These are phyloP conservation scores for Lagocephalus sceleratus DNA, from an alignment of 2,797 vertebrate genomes.

Conservation along the genomic window DNA sequence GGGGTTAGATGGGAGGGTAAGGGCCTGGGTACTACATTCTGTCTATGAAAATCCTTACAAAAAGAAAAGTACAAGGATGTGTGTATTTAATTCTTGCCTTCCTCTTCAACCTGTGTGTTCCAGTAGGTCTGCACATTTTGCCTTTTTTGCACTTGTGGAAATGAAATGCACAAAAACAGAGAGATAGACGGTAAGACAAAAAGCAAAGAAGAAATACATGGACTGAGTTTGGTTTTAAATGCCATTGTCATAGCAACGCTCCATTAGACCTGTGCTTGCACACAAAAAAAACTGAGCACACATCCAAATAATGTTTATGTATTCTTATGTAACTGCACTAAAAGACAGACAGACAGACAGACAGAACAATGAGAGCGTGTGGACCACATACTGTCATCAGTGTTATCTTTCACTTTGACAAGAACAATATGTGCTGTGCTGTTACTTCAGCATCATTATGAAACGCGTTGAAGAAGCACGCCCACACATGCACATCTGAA, in stretches of 20 bases:
- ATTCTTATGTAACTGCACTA: conserved; percentile 70
- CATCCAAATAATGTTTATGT: conserved; percentile 63
- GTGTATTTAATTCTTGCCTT: conserved; percentile 38
- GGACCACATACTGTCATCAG: conserved; percentile 57
- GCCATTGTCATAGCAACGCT: conserved; percentile 81
- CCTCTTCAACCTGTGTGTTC: conserved; percentile 24
- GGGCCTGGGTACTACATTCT: no score
- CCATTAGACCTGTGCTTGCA: conserved; percentile 58
- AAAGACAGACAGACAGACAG: conserved; percentile 36
- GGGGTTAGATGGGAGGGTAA: no score
- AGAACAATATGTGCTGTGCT: conserved; percentile 60
- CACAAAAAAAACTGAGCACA: conserved; percentile 50
- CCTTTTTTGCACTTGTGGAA: conserved; percentile 25
- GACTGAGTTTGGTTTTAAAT: conserved; percentile 71
- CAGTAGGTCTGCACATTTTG: conserved; percentile 22
- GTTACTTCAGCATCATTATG: conserved; percentile 55
- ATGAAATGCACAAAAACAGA: conserved; percentile 8
- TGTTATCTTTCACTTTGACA: conserved; percentile 58
- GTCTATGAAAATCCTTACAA: no score
- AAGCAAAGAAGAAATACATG: conserved; percentile 28
- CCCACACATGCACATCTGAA: conserved; percentile 24
- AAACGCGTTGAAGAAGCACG: conserved; percentile 22
- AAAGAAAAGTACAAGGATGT: no score
- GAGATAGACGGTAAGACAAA: background rate
- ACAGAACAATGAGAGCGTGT: conserved; percentile 51